phyloP scores from a whole-genome alignment of 2,888 invertebrate species.

The Halocaridina rubra region DNA sequence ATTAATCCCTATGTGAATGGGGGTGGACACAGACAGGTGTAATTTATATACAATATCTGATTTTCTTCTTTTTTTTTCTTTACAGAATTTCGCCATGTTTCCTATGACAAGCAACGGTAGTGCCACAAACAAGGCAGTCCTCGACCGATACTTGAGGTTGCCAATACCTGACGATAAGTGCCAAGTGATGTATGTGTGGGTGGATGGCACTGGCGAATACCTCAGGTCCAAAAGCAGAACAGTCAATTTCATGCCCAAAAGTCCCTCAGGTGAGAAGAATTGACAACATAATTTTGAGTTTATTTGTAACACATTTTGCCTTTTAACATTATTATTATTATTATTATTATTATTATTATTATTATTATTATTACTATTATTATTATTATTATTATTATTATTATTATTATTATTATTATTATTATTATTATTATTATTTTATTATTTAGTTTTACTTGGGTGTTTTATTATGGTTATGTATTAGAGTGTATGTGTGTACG shows the following conservation, averaged over 20 bases:
- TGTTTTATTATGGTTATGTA: too few species aligned
- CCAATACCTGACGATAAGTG: conserved; percentile 72
- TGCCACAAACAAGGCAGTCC: conserved; percentile 53
- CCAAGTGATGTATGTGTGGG: conserved; percentile 93
- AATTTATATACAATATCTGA: neutral
- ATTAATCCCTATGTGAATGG: too few species aligned
- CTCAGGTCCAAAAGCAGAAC: conserved; percentile 90
- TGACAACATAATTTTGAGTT: too few species aligned
- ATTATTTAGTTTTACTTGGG: too few species aligned
- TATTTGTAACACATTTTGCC: too few species aligned
- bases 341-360: too few species aligned
- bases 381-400: too few species aligned
- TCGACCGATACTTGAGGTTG: conserved; percentile 60
- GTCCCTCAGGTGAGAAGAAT: conserved; percentile 53
- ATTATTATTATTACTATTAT: too few species aligned
- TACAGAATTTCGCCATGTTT: neutral
- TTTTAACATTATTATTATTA: too few species aligned
- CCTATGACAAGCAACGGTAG: neutral
- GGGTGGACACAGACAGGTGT: neutral
- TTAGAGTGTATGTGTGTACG: too few species aligned
- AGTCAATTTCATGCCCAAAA: conserved; percentile 79
- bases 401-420: too few species aligned
- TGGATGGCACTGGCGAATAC: conserved; percentile 91
- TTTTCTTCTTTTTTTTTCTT: neutral
- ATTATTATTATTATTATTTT: too few species aligned